These are phyloP conservation scores for Tetragnatha montana DNA, from an alignment of 2,888 invertebrate genomes.

Conservation along the genomic window DNA sequence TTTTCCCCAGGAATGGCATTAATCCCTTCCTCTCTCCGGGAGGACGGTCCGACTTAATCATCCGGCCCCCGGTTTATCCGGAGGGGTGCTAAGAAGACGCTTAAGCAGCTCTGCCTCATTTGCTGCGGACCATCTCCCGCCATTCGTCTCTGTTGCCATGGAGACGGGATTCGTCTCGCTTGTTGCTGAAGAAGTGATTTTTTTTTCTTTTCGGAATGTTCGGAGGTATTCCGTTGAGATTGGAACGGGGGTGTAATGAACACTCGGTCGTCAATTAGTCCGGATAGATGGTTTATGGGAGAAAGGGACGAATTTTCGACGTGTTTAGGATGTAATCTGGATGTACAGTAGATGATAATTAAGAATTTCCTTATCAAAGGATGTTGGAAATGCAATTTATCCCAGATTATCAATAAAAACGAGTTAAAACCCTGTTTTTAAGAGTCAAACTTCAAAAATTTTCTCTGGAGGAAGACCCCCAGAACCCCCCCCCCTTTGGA, in stretches of 20 bases:
- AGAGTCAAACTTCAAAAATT: too few species aligned
- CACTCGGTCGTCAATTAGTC: neutral
- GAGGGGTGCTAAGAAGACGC: conserved; percentile 46
- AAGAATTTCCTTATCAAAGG: too few species aligned
- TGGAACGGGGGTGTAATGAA: neutral
- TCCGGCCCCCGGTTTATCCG: conserved; percentile 45
- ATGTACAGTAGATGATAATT: too few species aligned
- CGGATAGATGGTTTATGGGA: too few species aligned
- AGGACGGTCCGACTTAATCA: conserved; percentile 54
- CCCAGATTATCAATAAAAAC: too few species aligned
- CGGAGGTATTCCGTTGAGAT: neutral
- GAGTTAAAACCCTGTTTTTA: too few species aligned
- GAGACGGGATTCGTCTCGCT: conserved; percentile 15
- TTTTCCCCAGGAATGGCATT: conserved; percentile 21
- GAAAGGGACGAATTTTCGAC: too few species aligned
- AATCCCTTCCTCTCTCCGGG: conserved; percentile 36
- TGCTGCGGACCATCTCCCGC: conserved; percentile 14
- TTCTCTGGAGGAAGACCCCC: too few species aligned
- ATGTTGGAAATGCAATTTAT: too few species aligned
- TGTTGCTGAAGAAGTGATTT: neutral
- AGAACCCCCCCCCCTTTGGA: too few species aligned
- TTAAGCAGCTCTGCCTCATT: conserved; percentile 66
- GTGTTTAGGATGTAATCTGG: too few species aligned
- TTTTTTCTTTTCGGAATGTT: neutral
- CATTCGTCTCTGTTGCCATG: conserved; percentile 25